Evolutionary conservation across 2,888 invertebrate genomes (phyloP).

Genomic region (Nebria salina): DNA sequence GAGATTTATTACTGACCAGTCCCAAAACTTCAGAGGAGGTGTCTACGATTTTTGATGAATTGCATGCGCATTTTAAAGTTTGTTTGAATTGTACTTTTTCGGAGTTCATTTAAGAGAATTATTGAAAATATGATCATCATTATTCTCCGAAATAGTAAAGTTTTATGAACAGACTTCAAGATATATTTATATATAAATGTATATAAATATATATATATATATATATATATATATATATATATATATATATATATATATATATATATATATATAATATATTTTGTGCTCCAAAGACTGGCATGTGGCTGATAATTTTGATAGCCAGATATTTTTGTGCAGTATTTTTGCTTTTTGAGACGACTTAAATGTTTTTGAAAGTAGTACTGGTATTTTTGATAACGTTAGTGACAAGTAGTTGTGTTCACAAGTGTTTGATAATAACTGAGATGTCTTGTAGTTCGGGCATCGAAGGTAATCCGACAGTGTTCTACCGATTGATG

Average conservation of each 20-base stretch:
- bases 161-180: constrained; percentile 1
- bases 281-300: constrained; percentile 50
- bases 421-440: background rate
- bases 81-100: no score
- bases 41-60: constrained; percentile 41
- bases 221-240: no score
- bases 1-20: background rate
- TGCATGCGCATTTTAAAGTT: constrained; percentile 48
- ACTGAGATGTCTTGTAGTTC: constrained; percentile 70
- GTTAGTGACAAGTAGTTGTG: background rate
- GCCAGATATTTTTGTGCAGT: constrained; percentile 48
- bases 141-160: background rate
- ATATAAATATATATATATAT: no score
- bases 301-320: constrained; percentile 53
- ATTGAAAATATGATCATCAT: background rate
- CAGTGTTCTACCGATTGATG: constrained; percentile 95
- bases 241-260: no score
- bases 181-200: background rate
- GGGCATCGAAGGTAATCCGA: constrained; percentile 95
- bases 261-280: constrained; percentile 10
- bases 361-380: constrained; percentile 46
- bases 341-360: constrained; percentile 50
- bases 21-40: constrained; percentile 1
- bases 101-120: background rate
- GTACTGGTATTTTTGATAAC: background rate